Percentiles rank a stretch among this genome's conserved stretches.
phyloP scores from a whole-genome alignment of 2,113 vertebrate genomes.

The Cariama cristata region DNA sequence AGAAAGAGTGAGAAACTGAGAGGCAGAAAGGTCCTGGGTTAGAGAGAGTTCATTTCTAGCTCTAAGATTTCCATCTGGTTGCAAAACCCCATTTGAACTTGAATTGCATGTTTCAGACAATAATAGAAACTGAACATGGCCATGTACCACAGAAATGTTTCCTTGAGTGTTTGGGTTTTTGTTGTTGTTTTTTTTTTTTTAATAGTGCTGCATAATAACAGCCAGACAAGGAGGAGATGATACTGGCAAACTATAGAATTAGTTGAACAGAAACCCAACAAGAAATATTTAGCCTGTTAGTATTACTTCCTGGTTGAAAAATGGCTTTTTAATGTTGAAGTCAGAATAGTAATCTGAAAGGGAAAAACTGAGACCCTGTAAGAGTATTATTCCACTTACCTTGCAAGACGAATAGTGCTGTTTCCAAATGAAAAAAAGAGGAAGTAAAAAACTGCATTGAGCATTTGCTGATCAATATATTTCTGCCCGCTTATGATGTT shows the following conservation, averaged over 20 bases:
- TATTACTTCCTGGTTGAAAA: neutral
- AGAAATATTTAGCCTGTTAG: neutral
- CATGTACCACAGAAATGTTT: neutral
- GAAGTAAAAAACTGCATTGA: neutral
- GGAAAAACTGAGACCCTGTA: neutral
- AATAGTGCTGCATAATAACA: neutral
- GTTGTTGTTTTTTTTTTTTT: neutral
- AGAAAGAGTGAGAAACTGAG: neutral
- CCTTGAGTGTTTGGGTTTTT: neutral
- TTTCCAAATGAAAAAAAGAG: conserved; percentile 1
- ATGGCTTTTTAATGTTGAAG: conserved; percentile 22
- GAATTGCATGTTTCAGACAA: conserved; percentile 1
- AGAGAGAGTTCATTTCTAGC: conserved; percentile 46
- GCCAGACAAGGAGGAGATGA: neutral
- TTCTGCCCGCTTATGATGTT: neutral
- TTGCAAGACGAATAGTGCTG: neutral
- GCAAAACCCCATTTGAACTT: conserved; percentile 38
- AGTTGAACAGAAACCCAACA: neutral
- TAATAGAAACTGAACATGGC: neutral
- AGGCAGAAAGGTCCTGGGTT: conserved; percentile 36
- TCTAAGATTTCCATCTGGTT: neutral
- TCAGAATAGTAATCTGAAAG: conserved; percentile 23
- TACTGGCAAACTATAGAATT: neutral
- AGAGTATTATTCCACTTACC: conserved; percentile 13
- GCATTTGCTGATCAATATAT: neutral